These are phyloP conservation scores for Megalops atlanticus DNA, from an alignment of 2,113 vertebrate species.

Conservation along the genomic window DNA sequence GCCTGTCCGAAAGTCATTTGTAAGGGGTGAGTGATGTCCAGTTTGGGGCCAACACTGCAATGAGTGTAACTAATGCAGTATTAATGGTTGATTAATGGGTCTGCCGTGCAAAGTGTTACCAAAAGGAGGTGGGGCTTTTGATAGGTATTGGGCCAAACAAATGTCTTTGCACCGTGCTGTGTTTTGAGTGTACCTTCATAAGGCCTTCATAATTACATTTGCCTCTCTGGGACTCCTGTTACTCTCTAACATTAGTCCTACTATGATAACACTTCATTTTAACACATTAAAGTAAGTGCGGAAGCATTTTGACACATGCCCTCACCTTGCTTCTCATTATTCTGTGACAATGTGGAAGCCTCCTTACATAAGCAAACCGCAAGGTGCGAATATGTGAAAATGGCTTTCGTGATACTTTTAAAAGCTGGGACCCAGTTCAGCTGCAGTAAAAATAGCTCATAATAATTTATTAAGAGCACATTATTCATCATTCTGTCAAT, in stretches of 20 bases:
- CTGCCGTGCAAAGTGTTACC: no score
- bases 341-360: background rate
- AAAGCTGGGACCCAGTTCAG: no score
- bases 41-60: background rate
- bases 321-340: background rate
- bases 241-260: background rate
- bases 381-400: background rate
- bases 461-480: no score
- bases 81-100: no score
- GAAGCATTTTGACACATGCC: background rate
- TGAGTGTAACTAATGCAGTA: background rate
- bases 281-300: background rate
- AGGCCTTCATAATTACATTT: background rate
- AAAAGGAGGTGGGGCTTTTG: background rate
- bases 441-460: no score
- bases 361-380: background rate
- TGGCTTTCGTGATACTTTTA: no score
- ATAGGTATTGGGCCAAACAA: background rate
- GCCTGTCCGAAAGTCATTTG: background rate
- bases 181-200: background rate
- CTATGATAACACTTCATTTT: background rate
- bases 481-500: no score
- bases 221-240: no score
- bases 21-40: background rate
- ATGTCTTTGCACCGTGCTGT: background rate